Evolutionary conservation across 2,888 invertebrate genomes (phyloP), one percentile per base, ranked within the genome.

Genomic region (Dasysyrphus tricinctus): DNA sequence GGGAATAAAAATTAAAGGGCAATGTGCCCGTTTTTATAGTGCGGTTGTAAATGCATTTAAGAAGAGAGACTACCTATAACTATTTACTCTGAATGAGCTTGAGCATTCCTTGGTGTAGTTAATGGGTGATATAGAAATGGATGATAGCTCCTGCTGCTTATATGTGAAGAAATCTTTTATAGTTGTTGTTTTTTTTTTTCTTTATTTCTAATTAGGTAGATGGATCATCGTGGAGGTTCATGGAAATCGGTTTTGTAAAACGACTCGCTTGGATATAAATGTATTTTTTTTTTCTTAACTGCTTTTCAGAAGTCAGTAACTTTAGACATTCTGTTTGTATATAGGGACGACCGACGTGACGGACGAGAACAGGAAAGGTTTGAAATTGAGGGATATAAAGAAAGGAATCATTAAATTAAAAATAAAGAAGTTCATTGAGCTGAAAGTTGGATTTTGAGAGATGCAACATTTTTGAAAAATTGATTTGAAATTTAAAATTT

Each of bases 1-100:
- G 34, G 74, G 74, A 74, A 63, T 81, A 70, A 24, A 54, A 86
- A 82, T 82, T 82, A 82, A 82, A 86, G 86, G 75, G 82, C 75
- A 74, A 75, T 78, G 86, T 76, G 29, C 56, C 72, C 70, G 75
- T 78, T 86, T 86, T 78, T 69, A 69, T 69, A 32, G 39, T n/a
- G 49, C 59, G 73, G 73, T 63, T 72, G 59, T 14, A 72, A 72
- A 76, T 85, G 59, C 76, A 85, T 80, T 85, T 77, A 80, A 85
- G 59, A 57, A 72, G 63, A 72, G 63, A 34, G 29, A 14, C 47
- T 34, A 47, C 67, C 44, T 32, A 29, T 44, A 57, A 61, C 39
- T 61, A 61, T 61, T 39, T 69, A 47, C 44, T 54, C 51, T 54
- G 77, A 81, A 65, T 76, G 54, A 51, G 61, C 61, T 61, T 61